Conservation (phyloP, 2,888 invertebrate genomes). For the Lithosia quadra region DNA sequence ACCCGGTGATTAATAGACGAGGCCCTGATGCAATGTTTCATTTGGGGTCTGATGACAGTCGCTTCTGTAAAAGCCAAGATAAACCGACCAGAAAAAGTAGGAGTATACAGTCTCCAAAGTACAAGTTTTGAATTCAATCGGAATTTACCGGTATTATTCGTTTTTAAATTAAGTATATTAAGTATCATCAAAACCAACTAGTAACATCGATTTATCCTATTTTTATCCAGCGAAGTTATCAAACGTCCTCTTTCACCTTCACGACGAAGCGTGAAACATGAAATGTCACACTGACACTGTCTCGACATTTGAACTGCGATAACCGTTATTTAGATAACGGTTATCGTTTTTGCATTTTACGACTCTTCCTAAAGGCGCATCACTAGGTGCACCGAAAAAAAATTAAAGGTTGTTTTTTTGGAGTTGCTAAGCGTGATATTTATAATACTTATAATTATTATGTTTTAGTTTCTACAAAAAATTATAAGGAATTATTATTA, state of each 20-base stretch:
- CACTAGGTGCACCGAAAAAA: conserved; percentile 34
- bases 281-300: conserved; percentile 49
- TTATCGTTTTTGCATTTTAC: conserved; percentile 32
- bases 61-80: too few relatives aligned
- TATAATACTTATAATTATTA: neutral
- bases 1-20: too few relatives aligned
- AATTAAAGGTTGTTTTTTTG: conserved; percentile 32
- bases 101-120: too few relatives aligned
- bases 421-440: conserved; percentile 38
- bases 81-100: too few relatives aligned
- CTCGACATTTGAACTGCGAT: conserved; percentile 62
- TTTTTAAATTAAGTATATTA: too few relatives aligned
- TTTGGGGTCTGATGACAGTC: too few relatives aligned
- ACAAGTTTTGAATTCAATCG: too few relatives aligned
- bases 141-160: too few relatives aligned
- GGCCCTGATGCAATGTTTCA: too few relatives aligned
- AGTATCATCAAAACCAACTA: neutral
- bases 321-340: conserved; percentile 47
- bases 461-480: neutral
- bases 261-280: conserved; percentile 48
- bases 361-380: conserved; percentile 40
- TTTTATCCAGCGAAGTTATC: conserved; percentile 51
- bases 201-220: conserved; percentile 1
- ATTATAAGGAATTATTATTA: too few relatives aligned
- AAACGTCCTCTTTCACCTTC: conserved; percentile 74